phyloP scores from a whole-genome alignment of 1,140 invertebrate species.

The Dufourea novaeangliae region DNA sequence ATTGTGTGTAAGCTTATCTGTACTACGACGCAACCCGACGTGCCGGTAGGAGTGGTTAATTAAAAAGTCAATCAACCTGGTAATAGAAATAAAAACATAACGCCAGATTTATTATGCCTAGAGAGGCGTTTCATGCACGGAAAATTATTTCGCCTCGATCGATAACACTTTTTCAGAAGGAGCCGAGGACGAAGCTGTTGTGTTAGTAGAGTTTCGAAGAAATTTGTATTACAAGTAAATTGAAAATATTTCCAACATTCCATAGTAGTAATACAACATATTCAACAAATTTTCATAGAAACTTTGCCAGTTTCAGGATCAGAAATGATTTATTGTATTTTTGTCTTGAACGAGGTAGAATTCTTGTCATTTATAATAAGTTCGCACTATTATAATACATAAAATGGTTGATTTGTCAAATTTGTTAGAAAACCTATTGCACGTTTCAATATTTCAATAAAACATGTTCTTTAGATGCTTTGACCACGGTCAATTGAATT shows the following conservation, averaged over 20 bases:
- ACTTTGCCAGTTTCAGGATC: too few species aligned
- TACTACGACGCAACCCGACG: not conserved
- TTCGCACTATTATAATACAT: too few species aligned
- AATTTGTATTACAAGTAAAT: not conserved
- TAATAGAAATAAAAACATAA: constrained; percentile 51
- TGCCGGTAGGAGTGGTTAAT: constrained; percentile 40
- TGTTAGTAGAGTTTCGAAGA: not conserved
- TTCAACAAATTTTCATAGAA: too few species aligned
- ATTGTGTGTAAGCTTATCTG: not conserved
- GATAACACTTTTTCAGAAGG: not conserved
- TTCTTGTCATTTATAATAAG: too few species aligned
- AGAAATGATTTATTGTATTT: too few species aligned
- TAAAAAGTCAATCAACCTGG: constrained; percentile 71
- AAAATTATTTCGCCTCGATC: not conserved
- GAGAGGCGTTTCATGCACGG: not conserved
- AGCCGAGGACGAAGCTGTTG: not conserved
- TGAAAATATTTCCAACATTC: not conserved
- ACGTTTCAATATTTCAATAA: too few species aligned
- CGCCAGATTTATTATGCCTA: not conserved
- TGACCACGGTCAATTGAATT: too few species aligned
- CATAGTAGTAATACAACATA: too few species aligned
- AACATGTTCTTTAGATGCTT: too few species aligned
- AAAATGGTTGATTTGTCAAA: too few species aligned
- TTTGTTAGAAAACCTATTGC: too few species aligned
- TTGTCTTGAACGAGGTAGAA: too few species aligned